Evolutionary conservation across 2,888 invertebrate genomes (phyloP), one percentile per base, ranked within the genome.

Genomic region (Hydrotaea diabolus): DNA sequence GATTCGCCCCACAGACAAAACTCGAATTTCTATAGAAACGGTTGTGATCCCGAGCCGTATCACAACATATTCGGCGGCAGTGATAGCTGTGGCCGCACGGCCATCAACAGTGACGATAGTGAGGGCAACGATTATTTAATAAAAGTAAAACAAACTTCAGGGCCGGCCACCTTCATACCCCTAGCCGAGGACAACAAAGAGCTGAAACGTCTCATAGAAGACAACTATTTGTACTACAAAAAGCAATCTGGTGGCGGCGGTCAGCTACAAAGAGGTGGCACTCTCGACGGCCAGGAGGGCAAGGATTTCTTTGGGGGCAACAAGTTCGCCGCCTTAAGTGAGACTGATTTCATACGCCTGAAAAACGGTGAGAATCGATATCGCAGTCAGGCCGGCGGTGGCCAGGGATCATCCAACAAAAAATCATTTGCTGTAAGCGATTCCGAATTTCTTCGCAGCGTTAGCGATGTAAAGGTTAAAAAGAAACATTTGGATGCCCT

Each of bases 101-200:
- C 9, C 19, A 31, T 36, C n/a, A 90, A 88, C 76, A 90, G 88
- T 87, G 89, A 91, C 80, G 90, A 89, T 87, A 89, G 89, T 81
- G 92, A 91, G 85, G 88, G 89, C 66, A 91, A 89, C 19, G 92
- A 91, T 76, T 89, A 89, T 31, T 90, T 90, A 53, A 89, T 91
- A 49, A 89, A 87, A 74, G 80, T 88, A 21, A 87, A 87, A 36
- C 86, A 87, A 26, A 81, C 85, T 64, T 83, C 86, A 31, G 77
- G 86, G 57, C 87, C 88, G 1, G 81, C 87, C 26, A 88, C 90
- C 11, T 90, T 89, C 64, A 82, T 92, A 81, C 92, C 92, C 36
- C 89, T 92, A 71, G 90, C 92, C 59, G 92, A 92, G 83, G 92
- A 92, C 83, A 92, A 92, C 88, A 92, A 91, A 82, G 92, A 92